phyloP scores from a whole-genome alignment of 2,888 invertebrate species.

The Lepidonotus clava region DNA sequence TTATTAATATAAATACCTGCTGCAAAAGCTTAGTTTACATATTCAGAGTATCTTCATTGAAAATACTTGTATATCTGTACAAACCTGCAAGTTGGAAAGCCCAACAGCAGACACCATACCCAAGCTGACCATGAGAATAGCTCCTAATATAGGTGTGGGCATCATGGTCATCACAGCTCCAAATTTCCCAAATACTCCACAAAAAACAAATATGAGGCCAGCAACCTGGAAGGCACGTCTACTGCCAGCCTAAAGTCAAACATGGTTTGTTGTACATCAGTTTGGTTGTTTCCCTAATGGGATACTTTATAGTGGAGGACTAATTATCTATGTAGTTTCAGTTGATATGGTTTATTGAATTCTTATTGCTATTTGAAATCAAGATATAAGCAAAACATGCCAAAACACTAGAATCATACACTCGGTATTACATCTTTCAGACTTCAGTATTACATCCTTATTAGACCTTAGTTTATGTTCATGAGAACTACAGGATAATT shows the following conservation, averaged over 20 bases:
- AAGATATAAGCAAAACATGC: too few relatives aligned
- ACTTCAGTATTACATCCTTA: too few relatives aligned
- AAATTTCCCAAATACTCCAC: constrained; percentile 61
- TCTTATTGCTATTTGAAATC: too few relatives aligned
- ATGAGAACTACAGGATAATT: too few relatives aligned
- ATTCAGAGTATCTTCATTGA: not conserved
- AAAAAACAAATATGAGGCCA: constrained; percentile 56
- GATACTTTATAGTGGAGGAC: too few relatives aligned
- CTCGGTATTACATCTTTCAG: too few relatives aligned
- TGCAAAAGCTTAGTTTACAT: not conserved
- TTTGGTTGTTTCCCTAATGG: too few relatives aligned
- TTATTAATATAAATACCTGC: not conserved
- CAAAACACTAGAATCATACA: too few relatives aligned
- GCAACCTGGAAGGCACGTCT: constrained; percentile 34
- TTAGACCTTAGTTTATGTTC: too few relatives aligned
- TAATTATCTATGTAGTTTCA: too few relatives aligned
- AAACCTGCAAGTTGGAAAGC: constrained; percentile 51
- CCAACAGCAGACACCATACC: constrained; percentile 58
- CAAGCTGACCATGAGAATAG: constrained; percentile 56
- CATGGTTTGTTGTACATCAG: too few relatives aligned
- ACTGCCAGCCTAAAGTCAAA: constrained; percentile 52
- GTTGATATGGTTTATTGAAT: too few relatives aligned
- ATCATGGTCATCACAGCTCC: constrained; percentile 62
- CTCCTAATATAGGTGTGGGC: constrained; percentile 60
- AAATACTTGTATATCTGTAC: not conserved